Base-by-base conservation (phyloP, 2,797 vertebrate genomes). In the Sebastes itinus region DNA sequence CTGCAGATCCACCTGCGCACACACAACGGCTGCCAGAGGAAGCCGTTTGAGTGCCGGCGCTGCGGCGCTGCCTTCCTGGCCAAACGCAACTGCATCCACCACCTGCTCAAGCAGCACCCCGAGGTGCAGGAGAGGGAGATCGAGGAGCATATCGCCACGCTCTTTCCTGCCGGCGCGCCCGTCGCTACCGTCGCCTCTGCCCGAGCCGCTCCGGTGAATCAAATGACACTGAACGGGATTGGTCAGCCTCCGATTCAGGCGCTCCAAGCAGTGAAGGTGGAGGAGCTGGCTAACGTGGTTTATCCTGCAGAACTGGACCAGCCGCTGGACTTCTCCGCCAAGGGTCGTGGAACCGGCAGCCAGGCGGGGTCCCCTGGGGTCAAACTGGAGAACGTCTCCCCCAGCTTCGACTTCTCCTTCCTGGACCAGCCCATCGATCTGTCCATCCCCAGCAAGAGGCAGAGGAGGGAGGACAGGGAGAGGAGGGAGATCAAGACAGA, bases 21-120 rank as follows among this genome's bases (percentile, higher is more conserved):
- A 0, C 98, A 99, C 91, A 98, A 97, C 0, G 96, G 97, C 88
- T 98, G 97, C 92, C 97, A 96, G 92, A 96, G 96, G 87, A 99
- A 99, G 83, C 98, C 98, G 0, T 99, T 98, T 0, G 97, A 98
- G 91, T 99, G 98, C 91, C 96, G 96, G 25, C 97, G 97, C 72
- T 99, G 98, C 16, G 97, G 96, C 4, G 97, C 97, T 0, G 94
- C 97, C 30, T 99, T 99, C 81, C 95, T 98, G 0, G 97, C 98
- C 89, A 99, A 98, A 89, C 96, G 98, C 25, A 99, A 98, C 81
- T 99, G 98, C 89, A 95, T 99, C 92, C 98, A 98, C 82, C 98
- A 99, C 88, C 95, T 99, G 82, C 96, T 98, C 49, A 99, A 99
- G 92, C 98, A 99, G 88, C 98, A 99, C 90, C 95, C 97, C 1